These are phyloP conservation scores for Ondatra zibethicus DNA, from an alignment of 2,113 vertebrate genomes.

Conservation along the genomic window DNA sequence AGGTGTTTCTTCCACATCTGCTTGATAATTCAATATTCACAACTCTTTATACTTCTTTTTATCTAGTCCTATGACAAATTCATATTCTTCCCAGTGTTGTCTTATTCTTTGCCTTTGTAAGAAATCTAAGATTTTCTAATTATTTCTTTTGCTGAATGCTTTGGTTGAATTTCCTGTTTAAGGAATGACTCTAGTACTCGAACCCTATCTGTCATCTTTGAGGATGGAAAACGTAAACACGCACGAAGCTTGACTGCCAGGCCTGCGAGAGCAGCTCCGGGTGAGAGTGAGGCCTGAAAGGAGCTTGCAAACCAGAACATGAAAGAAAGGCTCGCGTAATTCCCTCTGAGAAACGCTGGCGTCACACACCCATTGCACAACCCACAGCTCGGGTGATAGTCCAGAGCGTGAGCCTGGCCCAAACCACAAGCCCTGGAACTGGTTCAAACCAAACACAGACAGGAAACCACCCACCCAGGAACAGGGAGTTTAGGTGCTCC, in stretches of 20 bases:
- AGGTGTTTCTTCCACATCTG: neutral
- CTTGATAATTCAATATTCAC: neutral
- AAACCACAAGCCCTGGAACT: conserved; percentile 82
- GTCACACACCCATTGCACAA: conserved; percentile 74
- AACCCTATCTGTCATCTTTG: neutral
- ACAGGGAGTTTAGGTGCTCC: neutral
- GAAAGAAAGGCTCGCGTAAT: conserved; percentile 15
- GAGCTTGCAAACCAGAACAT: conserved; percentile 7
- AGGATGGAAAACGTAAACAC: neutral
- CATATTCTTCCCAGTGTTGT: neutral
- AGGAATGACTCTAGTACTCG: neutral
- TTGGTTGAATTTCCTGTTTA: neutral
- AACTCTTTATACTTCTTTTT: neutral
- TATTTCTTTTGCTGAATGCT: neutral
- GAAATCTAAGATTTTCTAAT: neutral
- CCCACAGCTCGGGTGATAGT: conserved; percentile 68
- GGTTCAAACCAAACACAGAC: conserved; percentile 82
- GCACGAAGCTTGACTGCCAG: neutral
- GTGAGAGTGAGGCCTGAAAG: conserved; percentile 47
- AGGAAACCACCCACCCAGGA: conserved; percentile 82
- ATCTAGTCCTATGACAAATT: neutral
- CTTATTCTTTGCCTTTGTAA: conserved; percentile 25
- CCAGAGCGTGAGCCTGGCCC: conserved; percentile 53
- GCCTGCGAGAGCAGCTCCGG: neutral
- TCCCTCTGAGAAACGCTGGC: conserved; percentile 63